These are phyloP conservation scores for Listronotus oregonensis DNA, from an alignment of 1,140 invertebrate genomes.

Conservation along the genomic window DNA sequence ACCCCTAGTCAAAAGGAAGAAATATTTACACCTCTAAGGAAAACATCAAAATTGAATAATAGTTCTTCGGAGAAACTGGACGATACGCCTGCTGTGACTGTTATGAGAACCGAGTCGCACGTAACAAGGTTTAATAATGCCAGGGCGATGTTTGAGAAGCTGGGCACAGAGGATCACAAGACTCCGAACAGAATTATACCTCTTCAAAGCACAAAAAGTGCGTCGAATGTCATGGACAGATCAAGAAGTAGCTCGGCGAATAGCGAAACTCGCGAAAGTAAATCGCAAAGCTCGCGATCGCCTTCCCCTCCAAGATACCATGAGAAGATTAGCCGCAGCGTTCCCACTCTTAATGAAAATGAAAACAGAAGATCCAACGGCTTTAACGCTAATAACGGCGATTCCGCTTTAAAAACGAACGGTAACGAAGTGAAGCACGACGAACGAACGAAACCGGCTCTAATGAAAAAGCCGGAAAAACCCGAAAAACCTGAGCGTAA, in stretches of 20 bases:
- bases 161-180: slow-evolving; percentile 70
- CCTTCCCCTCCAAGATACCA: slow-evolving; percentile 45
- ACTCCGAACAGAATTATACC: slow-evolving; percentile 42
- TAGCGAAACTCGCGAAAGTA: slow-evolving; percentile 48
- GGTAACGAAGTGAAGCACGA: slow-evolving; percentile 51
- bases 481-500: slow-evolving; percentile 81
- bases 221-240: slow-evolving; percentile 51
- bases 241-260: slow-evolving; percentile 51
- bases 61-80: slow-evolving; percentile 56
- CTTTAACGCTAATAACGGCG: slow-evolving; percentile 43
- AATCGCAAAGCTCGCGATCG: slow-evolving; percentile 46
- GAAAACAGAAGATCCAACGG: slow-evolving; percentile 46
- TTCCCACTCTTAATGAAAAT: slow-evolving; percentile 41
- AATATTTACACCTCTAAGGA: slow-evolving; percentile 57
- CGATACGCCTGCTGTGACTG: slow-evolving; percentile 65
- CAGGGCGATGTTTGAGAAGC: slow-evolving; percentile 88
- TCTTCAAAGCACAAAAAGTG: slow-evolving; percentile 53
- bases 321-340: slow-evolving; percentile 38
- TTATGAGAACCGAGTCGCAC: slow-evolving; percentile 86
- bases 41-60: slow-evolving; percentile 54
- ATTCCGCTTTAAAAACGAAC: slow-evolving; percentile 56
- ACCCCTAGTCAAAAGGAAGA: slow-evolving; percentile 48
- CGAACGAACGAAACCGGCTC: slow-evolving; percentile 56
- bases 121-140: slow-evolving; percentile 91
- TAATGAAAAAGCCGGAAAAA: slow-evolving; percentile 68